A percentile compares a stretch with the other conserved stretches of the same genome.
These are phyloP conservation scores for Trichogramma pretiosum DNA, from an alignment of 1,140 invertebrate species.

Conservation along the genomic window DNA sequence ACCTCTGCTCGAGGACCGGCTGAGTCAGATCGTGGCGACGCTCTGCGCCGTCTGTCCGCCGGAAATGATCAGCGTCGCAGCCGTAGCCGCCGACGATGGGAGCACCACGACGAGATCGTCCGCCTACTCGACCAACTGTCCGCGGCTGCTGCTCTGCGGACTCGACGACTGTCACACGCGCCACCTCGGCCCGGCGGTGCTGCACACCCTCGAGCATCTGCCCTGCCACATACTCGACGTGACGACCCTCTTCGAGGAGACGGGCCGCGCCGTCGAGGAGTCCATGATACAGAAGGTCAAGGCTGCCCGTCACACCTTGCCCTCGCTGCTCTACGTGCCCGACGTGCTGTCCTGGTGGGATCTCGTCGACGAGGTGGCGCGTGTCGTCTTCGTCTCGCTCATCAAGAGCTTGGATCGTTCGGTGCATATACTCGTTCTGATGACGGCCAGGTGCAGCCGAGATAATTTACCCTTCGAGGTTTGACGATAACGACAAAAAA, in stretches of 20 bases:
- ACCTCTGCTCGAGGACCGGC: constrained; percentile 47
- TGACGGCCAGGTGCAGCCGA: constrained; percentile 34
- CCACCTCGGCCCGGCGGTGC: constrained; percentile 38
- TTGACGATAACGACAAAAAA: constrained; percentile 14
- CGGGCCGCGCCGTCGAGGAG: constrained; percentile 53
- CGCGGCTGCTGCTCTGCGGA: constrained; percentile 38
- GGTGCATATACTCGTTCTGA: constrained; percentile 42
- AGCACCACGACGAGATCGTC: too few species aligned
- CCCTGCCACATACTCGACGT: constrained; percentile 40
- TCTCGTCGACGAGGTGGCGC: constrained; percentile 40
- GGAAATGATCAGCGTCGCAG: constrained; percentile 39
- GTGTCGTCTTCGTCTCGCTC: constrained; percentile 41
- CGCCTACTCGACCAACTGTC: constrained; percentile 31
- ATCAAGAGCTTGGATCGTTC: constrained; percentile 43
- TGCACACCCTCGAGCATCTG: constrained; percentile 39
- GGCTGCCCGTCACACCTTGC: constrained; percentile 38
- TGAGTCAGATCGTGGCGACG: constrained; percentile 40
- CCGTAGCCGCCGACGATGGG: too few species aligned
- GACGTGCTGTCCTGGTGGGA: constrained; percentile 48
- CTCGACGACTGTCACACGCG: constrained; percentile 43
- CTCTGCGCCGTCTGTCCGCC: constrained; percentile 30
- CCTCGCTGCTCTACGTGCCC: constrained; percentile 45
- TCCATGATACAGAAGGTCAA: constrained; percentile 48
- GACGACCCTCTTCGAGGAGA: constrained; percentile 41
- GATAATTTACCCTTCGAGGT: constrained; percentile 41